Evolutionary conservation across 1,140 invertebrate species (phyloP).

Genomic region (Eueides isabella): DNA sequence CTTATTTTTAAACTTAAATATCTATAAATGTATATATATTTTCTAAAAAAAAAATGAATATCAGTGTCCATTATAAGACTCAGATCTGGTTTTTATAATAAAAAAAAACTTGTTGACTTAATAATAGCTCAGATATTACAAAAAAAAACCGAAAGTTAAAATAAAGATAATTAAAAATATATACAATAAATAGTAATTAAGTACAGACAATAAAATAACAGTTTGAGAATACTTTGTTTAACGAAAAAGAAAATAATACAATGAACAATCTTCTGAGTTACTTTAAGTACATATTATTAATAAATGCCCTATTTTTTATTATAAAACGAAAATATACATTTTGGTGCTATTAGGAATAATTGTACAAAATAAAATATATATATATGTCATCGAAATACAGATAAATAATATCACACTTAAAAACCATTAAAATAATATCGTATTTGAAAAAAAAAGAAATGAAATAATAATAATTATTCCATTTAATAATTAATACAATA

Average conservation of each 20-base stretch:
- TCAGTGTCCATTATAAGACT: not conserved
- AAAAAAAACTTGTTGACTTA: not conserved
- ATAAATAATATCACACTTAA: conserved; percentile 12
- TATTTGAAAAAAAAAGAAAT: not conserved
- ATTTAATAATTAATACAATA: too few relatives aligned
- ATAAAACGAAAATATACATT: not conserved
- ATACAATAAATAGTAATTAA: not conserved
- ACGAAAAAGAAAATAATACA: not conserved
- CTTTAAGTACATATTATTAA: not conserved
- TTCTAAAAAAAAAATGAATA: too few relatives aligned
- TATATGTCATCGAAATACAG: not conserved
- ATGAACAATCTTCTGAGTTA: not conserved
- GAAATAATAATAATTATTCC: not conserved
- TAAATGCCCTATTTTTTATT: not conserved
- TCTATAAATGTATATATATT: too few relatives aligned
- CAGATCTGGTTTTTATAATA: conserved; percentile 7
- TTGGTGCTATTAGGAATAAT: not conserved
- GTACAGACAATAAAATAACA: not conserved
- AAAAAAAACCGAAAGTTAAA: not conserved
- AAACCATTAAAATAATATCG: not conserved
- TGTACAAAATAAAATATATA: not conserved
- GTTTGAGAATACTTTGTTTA: not conserved
- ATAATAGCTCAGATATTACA: not conserved
- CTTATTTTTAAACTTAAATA: not conserved
- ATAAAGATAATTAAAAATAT: not conserved